These are phyloP conservation scores for Agriopis leucophaearia DNA, from an alignment of 2,888 invertebrate species.

Conservation along the genomic window DNA sequence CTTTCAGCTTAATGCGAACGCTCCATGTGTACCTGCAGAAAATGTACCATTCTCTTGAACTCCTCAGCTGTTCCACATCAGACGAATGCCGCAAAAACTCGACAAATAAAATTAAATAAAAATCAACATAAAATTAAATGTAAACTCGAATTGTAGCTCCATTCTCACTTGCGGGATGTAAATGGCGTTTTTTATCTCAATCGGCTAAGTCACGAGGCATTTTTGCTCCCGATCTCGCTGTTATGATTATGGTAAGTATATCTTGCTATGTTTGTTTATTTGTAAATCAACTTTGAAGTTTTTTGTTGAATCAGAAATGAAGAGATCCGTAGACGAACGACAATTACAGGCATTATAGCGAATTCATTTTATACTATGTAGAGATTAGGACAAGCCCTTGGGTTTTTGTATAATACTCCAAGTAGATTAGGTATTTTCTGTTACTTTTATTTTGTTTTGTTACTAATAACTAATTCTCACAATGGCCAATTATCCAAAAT, in stretches of 20 bases:
- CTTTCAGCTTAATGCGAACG: too few species aligned
- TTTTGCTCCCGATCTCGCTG: slow-evolving; percentile 13
- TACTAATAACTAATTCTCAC: too few species aligned
- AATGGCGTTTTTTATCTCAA: slow-evolving; percentile 39
- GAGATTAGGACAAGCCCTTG: too few species aligned
- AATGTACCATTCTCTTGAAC: neutral
- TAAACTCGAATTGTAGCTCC: slow-evolving; percentile 37
- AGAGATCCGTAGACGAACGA: too few species aligned
- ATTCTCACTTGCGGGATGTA: slow-evolving; percentile 32
- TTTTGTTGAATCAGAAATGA: too few species aligned
- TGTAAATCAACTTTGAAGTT: neutral
- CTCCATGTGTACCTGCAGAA: too few species aligned
- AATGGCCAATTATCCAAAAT: too few species aligned
- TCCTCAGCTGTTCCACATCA: slow-evolving; percentile 43
- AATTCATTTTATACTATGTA: too few species aligned
- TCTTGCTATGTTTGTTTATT: slow-evolving; percentile 16
- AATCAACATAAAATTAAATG: slow-evolving; percentile 57
- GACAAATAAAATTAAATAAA: slow-evolving; percentile 64
- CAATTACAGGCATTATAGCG: too few species aligned
- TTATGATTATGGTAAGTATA: neutral
- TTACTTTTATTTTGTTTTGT: too few species aligned
- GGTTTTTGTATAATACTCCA: too few species aligned
- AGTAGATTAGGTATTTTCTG: too few species aligned
- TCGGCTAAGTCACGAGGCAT: slow-evolving; percentile 14
- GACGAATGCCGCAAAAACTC: slow-evolving; percentile 55